These are phyloP conservation scores for Lasioglossum lativentre DNA, from an alignment of 2,888 invertebrate species.

Conservation along the genomic window DNA sequence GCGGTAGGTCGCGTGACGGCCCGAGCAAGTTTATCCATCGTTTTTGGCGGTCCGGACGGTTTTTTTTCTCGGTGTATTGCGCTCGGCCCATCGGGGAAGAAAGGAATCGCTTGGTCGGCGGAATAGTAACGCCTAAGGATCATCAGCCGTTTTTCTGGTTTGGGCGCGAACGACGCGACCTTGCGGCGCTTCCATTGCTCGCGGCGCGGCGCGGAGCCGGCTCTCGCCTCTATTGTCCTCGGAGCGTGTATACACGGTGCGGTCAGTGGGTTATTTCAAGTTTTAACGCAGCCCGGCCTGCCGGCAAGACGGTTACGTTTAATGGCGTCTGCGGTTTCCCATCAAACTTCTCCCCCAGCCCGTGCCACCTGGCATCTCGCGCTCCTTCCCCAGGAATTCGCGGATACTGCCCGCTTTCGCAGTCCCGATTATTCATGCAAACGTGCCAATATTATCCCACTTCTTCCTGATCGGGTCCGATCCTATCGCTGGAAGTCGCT, in stretches of 20 bases:
- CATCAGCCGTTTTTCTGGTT: slow-evolving; percentile 31
- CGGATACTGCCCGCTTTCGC: neutral
- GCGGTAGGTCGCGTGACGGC: slow-evolving; percentile 16
- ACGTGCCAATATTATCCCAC: neutral
- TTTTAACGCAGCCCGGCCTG: slow-evolving; percentile 65
- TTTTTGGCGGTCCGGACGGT: neutral
- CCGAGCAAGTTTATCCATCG: neutral
- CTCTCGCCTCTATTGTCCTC: slow-evolving; percentile 67
- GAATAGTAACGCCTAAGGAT: slow-evolving; percentile 46
- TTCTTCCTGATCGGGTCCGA: neutral
- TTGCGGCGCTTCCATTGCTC: slow-evolving; percentile 32
- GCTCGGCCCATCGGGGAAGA: neutral
- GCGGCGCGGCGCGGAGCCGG: neutral
- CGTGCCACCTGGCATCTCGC: slow-evolving; percentile 61
- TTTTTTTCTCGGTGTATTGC: neutral
- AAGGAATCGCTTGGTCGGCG: slow-evolving; percentile 21
- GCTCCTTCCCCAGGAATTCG: neutral
- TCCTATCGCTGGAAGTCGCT: neutral
- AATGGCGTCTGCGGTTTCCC: slow-evolving; percentile 81
- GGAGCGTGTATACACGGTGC: slow-evolving; percentile 60
- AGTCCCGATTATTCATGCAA: neutral
- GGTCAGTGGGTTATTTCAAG: slow-evolving; percentile 79
- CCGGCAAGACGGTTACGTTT: slow-evolving; percentile 65
- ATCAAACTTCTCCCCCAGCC: slow-evolving; percentile 71
- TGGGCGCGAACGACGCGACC: slow-evolving; percentile 48